Evolutionary conservation across 1,140 invertebrate genomes (phyloP), one percentile per base, ranked within the genome.

Genomic region (Ditylenchus dipsaci): DNA sequence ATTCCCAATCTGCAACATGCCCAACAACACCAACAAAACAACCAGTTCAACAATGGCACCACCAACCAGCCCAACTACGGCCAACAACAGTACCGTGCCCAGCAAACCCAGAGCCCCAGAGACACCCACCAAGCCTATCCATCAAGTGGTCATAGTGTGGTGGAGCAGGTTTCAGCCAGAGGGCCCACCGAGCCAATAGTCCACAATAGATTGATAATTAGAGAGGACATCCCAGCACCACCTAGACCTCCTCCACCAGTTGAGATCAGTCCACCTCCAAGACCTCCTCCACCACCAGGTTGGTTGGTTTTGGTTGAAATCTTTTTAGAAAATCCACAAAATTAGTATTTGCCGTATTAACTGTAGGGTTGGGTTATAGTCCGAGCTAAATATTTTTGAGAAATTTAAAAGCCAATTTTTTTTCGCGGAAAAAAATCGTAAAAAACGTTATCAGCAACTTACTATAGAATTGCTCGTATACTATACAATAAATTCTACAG

Each of bases 201-300:
- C 11, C 79, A 82, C 68, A 81, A 82, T 58, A 74, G 79, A 29
- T 63, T 78, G 23, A 75, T 81, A 33, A 71, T 82, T 38, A 62
- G 80, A 43, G 80, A 83, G 66, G 72, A 82, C 58, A 76, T 83
- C 42, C 75, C 77, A 49, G 90, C 90, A 65, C 92, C 92, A 68
- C 91, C 91, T 42, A 86, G 92, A 70, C 92, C 91, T 64, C 92
- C 92, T 63, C 86, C 91, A 66, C 91, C 91, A 43, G 86, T 86
- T 62, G 88, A 88, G 65, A 89, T 90, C 68, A 86, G 88, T 58
- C 87, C 90, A 17, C 90, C 93, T 63, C 90, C 92, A 63, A 88
- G 90, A 53, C 49, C 49, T 21, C 49, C 49, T 19, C 49, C 49
- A 5, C 49, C 15, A 7, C 49, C 49, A 62, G 45, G 33, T 38